phyloP scores from a whole-genome alignment of 1,140 invertebrate species.

The Eupeodes corollae region DNA sequence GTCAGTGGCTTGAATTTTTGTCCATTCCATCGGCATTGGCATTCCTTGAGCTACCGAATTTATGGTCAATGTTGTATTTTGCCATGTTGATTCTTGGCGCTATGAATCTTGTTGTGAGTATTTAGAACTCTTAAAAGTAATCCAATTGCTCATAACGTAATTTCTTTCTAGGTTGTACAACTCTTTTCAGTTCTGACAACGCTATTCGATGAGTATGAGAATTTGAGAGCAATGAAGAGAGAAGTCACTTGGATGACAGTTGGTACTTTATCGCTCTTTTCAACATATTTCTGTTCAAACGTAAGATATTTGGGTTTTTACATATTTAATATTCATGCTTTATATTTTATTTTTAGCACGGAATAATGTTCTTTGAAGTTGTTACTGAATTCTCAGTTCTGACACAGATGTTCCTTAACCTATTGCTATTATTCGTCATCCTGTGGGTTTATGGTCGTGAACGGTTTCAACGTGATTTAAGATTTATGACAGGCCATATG shows the following conservation, averaged over 20 bases:
- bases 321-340: too few relatives aligned
- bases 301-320: too few relatives aligned
- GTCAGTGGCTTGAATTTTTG: conserved; percentile 13
- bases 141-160: too few relatives aligned
- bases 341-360: conserved; percentile 14
- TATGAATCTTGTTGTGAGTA: conserved; percentile 21
- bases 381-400: conserved; percentile 45
- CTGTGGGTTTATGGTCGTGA: conserved; percentile 66
- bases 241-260: too few relatives aligned
- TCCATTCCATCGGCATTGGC: conserved; percentile 20
- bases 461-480: conserved; percentile 57
- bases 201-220: conserved; percentile 30
- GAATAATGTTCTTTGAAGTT: conserved; percentile 10
- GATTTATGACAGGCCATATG: conserved; percentile 68
- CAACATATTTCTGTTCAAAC: too few relatives aligned
- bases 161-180: conserved; percentile 19
- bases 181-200: conserved; percentile 24
- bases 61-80: conserved; percentile 30
- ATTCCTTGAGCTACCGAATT: conserved; percentile 18
- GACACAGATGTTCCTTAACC: conserved; percentile 56
- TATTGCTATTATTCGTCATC: conserved; percentile 56
- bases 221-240: conserved; percentile 16
- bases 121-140: too few relatives aligned
- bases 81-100: conserved; percentile 26
- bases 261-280: too few relatives aligned